Evolutionary conservation across 2,888 invertebrate species (phyloP), one percentile per base, ranked within the genome.

Genomic region (Dromius quadrimaculatus): DNA sequence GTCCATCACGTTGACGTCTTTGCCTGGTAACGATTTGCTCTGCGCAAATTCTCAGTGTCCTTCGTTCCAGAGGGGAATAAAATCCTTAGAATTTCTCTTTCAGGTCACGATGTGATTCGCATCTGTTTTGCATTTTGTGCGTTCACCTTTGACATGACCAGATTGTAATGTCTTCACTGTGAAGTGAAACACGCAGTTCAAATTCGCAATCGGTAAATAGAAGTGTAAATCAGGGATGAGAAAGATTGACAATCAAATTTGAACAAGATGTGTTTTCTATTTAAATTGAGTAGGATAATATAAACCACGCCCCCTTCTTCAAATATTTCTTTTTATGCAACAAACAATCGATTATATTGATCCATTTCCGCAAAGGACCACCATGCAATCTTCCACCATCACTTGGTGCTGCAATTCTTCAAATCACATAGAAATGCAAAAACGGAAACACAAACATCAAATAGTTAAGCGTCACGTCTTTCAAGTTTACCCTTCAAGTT

Each of bases 21-120:
- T 54, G 11, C 28, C 50, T 32, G 11, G 19, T 11, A 8, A 15
- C 50, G 50, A 54, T 54, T 50, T 54, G 50, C n/a, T n/a, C 13
- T 54, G 50, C 50, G 45, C 45, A 54, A 54, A 54, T 54, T 54
- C 50, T 54, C 50, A 54, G 13, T 8, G 28, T 54, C 8, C 28
- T 28, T 54, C 15, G 23, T 3, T 13, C 17, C 17, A 28, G 28
- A 28, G 50, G 64, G 32, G 43, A 19, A 23, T 23, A n/a, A 43
- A 32, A 65, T 47, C 47, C 22, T 17, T 22, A 8, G 19, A 19
- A 19, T 65, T 65, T 47, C 65, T 19, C 65, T 22, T 47, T 47
- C 65, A 47, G 65, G 65, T 65, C 65, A 65, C 65, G 65, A 34
- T 36, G 50, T 65, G 65, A 65, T 65, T 47, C 65, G 34, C 28